Conservation (phyloP, 1,140 invertebrate species). For the Pseudobourletiella spinata region DNA sequence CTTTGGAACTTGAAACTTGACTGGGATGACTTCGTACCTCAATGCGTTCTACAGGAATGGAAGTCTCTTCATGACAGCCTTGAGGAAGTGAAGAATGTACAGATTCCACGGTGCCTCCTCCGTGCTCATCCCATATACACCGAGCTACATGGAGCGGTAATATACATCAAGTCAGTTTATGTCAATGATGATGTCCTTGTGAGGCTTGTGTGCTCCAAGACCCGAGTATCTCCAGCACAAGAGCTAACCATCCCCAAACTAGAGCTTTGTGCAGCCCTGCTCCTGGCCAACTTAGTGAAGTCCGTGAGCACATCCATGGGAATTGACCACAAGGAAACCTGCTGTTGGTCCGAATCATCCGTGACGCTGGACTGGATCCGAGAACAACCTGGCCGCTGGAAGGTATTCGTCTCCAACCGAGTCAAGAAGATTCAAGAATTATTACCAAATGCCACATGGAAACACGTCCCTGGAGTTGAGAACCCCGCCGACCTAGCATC, state of each 20-base stretch:
- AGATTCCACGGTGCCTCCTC: background rate
- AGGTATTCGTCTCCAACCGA: slow-evolving; percentile 13
- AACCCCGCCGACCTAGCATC: slow-evolving; percentile 11
- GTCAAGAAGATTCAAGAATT: slow-evolving; percentile 5
- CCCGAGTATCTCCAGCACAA: background rate
- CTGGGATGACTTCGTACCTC: background rate
- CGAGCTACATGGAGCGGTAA: background rate
- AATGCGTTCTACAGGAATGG: background rate
- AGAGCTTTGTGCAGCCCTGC: slow-evolving; percentile 9
- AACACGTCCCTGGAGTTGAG: slow-evolving; percentile 8
- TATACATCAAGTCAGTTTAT: background rate
- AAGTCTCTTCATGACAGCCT: background rate
- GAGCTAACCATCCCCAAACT: slow-evolving; percentile 2
- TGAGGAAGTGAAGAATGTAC: background rate
- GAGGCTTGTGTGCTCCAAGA: background rate
- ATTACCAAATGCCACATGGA: background rate
- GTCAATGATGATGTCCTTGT: background rate
- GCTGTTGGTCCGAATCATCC: slow-evolving; percentile 7
- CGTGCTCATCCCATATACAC: background rate
- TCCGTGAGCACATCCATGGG: background rate
- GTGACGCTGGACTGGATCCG: slow-evolving; percentile 13
- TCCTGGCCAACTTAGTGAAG: background rate
- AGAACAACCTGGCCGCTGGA: background rate
- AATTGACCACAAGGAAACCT: background rate
- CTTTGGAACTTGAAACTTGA: background rate